Conservation (phyloP, 1,140 invertebrate species). For the Protaetia brevitarsis region DNA sequence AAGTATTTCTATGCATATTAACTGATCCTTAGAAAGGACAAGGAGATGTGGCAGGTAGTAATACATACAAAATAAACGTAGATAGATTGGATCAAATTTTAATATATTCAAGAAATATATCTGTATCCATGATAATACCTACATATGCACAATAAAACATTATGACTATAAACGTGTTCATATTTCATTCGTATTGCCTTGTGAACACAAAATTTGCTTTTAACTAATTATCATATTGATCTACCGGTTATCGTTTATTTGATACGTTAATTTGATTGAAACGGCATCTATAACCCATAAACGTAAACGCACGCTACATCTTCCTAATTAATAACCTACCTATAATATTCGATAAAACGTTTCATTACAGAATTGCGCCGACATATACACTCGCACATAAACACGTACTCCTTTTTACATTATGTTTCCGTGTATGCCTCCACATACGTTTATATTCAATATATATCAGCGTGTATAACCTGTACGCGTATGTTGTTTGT, state of each 20-base stretch:
- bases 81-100: too few relatives aligned
- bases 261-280: conserved; percentile 3
- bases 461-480: too few relatives aligned
- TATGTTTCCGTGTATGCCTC: background rate
- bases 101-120: too few relatives aligned
- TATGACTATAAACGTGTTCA: too few relatives aligned
- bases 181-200: too few relatives aligned
- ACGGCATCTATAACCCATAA: background rate
- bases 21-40: too few relatives aligned
- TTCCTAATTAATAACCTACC: background rate
- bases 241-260: background rate
- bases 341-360: background rate
- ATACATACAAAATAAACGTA: too few relatives aligned
- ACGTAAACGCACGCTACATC: background rate
- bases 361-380: background rate
- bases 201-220: background rate
- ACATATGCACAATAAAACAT: too few relatives aligned
- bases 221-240: background rate
- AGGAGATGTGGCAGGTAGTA: too few relatives aligned
- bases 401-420: too few relatives aligned
- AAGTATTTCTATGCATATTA: too few relatives aligned
- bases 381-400: background rate
- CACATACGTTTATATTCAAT: background rate
- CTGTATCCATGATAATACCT: too few relatives aligned
- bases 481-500: background rate